phyloP scores from a whole-genome alignment of 1,140 invertebrate species.

The Papilio glaucus region DNA sequence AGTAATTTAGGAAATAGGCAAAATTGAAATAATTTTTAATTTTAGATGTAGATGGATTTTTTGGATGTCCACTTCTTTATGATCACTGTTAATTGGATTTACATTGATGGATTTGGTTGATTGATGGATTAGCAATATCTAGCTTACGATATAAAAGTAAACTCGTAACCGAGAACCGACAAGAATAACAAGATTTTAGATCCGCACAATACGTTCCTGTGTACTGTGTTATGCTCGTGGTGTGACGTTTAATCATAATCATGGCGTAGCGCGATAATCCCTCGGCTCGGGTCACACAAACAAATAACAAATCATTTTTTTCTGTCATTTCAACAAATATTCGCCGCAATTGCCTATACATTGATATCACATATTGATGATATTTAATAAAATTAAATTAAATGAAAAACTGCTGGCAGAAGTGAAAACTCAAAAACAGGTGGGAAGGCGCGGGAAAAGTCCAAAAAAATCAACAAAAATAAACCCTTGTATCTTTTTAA shows the following conservation, averaged over 20 bases:
- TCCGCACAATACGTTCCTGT: slow-evolving; percentile 15
- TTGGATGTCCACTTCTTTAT: no score
- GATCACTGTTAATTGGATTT: no score
- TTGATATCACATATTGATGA: neutral
- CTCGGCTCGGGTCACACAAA: slow-evolving; percentile 27
- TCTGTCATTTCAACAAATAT: slow-evolving; percentile 2
- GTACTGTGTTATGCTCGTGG: slow-evolving; percentile 4
- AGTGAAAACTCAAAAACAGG: no score
- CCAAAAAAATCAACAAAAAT: no score
- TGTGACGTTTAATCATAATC: slow-evolving; percentile 36
- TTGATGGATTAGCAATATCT: no score
- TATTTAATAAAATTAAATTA: neutral
- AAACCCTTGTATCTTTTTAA: no score
- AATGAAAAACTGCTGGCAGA: no score
- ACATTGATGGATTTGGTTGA: no score
- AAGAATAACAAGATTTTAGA: slow-evolving; percentile 26
- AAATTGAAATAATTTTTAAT: no score
- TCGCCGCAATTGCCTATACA: neutral
- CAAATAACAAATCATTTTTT: slow-evolving; percentile 32
- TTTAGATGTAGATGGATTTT: no score
- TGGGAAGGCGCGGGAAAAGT: no score
- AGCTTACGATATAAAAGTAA: neutral
- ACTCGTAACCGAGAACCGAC: neutral
- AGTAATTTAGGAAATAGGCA: no score
- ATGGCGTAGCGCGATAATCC: slow-evolving; percentile 27